Evolutionary conservation across 2,113 vertebrate species (phyloP).

Genomic region (Alethe castanea): DNA sequence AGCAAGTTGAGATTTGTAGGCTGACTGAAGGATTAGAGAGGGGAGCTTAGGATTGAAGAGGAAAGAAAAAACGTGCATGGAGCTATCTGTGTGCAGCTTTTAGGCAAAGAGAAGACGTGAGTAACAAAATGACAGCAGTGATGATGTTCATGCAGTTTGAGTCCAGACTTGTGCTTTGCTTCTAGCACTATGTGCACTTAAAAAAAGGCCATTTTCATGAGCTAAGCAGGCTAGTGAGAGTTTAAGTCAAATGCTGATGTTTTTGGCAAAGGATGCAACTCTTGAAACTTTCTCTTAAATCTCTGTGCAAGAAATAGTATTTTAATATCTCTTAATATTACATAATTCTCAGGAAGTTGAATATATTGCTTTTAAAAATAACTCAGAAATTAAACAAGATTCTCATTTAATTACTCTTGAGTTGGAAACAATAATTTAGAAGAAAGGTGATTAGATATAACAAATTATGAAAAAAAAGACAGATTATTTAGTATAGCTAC

Average conservation of each 20-base stretch:
- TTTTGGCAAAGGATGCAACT: neutral
- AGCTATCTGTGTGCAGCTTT: neutral
- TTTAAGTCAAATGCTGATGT: neutral
- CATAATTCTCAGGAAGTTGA: neutral
- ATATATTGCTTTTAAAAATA: neutral
- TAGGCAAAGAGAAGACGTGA: neutral
- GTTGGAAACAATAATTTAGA: neutral
- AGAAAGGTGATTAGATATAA: neutral
- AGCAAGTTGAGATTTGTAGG: neutral
- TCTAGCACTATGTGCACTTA: neutral
- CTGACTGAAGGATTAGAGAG: neutral
- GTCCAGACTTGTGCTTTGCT: constrained; percentile 35
- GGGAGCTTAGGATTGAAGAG: neutral
- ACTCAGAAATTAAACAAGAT: neutral
- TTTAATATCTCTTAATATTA: neutral
- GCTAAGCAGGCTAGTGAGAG: neutral
- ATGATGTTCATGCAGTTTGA: neutral
- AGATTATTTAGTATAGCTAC: neutral
- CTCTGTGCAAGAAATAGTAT: neutral
- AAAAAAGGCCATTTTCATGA: neutral
- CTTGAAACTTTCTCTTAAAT: constrained; percentile 4
- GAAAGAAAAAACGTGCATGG: neutral
- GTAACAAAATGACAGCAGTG: neutral
- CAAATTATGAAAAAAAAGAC: neutral
- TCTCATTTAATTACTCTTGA: neutral